Evolutionary conservation across 2,113 vertebrate species (phyloP), one percentile per base, ranked within the genome.

Genomic region (Sander lucioperca): DNA sequence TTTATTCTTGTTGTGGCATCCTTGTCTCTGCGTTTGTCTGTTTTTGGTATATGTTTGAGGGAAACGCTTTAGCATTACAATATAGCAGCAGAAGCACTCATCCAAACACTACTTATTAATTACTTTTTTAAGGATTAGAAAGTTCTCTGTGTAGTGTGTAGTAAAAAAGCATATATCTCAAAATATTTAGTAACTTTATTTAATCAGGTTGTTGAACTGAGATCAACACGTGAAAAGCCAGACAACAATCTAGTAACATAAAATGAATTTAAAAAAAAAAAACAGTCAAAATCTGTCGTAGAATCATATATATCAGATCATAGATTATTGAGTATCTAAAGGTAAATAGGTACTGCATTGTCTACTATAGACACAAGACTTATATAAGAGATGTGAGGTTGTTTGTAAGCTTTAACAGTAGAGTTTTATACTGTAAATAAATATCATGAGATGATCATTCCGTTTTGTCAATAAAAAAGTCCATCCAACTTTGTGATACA

Each of bases 1-100:
- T 25, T 61, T 74, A 73, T 82, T 76, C 72, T 39, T 30, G 48
- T 47, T 23, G 45, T 30, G 21, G 13, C 15, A 16, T 33, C 6
- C 13, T 57, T 9, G 5, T 59, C 13, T 70, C 56, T 58, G 39
- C 3, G 0, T 59, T 53, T 59, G 13, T 39, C 16, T 54, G n/a
- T 23, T 59, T 30, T 21, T 27, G 12, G 16, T 15, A 2, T 21
- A 19, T 27, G 27, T 25, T 48, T 23, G 30, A 15, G 16, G 12
- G 16, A 2, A 47, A 54, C 66, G 27, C 21, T 76, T 59, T 43
- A 63, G 39, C 47, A 77, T 54, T 15, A n/a, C 9, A 47, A 57
- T 23, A n/a, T 19, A 33, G 16, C 25, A 50, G 33, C 39, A 33
- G 13, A n/a, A 58, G 25, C 27, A 45, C 56, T 66, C 0, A 39